These are phyloP conservation scores for Bombycilla garrulus DNA, from an alignment of 2,113 vertebrate genomes.

Conservation along the genomic window DNA sequence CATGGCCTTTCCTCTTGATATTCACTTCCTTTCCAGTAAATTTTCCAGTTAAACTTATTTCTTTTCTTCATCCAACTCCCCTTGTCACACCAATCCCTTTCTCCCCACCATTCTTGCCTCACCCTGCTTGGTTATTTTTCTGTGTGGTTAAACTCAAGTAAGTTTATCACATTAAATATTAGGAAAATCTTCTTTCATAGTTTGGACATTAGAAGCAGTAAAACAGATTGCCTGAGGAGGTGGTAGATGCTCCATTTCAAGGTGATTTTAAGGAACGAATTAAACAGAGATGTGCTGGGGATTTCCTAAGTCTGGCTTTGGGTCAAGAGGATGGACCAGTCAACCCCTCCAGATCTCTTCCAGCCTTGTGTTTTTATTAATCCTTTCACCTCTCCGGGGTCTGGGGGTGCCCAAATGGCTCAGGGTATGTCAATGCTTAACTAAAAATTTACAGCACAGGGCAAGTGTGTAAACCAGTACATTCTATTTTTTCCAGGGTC, in stretches of 20 bases:
- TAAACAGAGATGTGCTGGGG: not conserved
- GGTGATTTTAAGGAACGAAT: not conserved
- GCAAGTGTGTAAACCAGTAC: not conserved
- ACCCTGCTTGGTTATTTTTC: not conserved
- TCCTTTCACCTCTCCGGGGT: not conserved
- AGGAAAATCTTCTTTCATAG: not conserved
- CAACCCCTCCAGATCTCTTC: not conserved
- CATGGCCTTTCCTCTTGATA: not conserved
- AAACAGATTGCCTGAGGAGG: not conserved
- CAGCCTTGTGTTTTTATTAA: not conserved
- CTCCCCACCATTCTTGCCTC: not conserved
- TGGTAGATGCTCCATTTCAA: not conserved
- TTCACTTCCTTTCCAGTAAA: not conserved
- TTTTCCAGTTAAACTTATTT: not conserved
- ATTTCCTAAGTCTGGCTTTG: not conserved
- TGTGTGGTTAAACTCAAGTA: not conserved
- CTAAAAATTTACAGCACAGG: not conserved
- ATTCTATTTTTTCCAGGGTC: not conserved
- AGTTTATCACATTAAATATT: not conserved
- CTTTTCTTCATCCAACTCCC: not conserved
- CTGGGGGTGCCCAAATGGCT: not conserved
- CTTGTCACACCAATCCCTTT: not conserved
- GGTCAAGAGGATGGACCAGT: not conserved
- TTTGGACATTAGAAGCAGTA: not conserved
- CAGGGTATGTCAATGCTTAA: not conserved